Conservation (phyloP, 2,888 invertebrate genomes). For the Cheilosia grossa region DNA sequence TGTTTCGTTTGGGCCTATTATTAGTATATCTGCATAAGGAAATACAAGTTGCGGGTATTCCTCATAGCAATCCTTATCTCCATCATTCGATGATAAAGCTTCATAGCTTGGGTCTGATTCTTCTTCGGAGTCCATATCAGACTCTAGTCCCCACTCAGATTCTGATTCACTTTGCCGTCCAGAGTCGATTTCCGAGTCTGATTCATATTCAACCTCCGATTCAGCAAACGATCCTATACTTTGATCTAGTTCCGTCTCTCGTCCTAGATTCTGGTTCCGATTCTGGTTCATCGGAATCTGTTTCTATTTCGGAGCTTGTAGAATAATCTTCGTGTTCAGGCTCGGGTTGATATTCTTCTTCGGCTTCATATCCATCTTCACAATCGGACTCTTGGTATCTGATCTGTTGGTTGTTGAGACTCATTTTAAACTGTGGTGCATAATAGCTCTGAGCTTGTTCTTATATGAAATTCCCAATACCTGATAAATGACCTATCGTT, state of each 20-base stretch:
- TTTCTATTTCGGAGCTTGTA: background rate
- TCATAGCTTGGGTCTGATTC: background rate
- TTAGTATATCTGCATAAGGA: background rate
- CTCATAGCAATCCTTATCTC: background rate
- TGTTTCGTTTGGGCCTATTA: background rate
- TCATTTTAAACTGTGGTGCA: no score
- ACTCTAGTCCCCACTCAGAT: background rate
- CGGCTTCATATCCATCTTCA: background rate
- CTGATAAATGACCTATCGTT: no score
- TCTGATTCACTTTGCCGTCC: background rate
- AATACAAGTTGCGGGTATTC: background rate
- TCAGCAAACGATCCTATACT: background rate
- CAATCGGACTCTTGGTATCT: background rate
- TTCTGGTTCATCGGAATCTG: background rate
- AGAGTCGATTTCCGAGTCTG: background rate
- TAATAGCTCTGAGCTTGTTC: no score
- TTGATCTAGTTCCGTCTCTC: no score
- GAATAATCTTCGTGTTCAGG: background rate
- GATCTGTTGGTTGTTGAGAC: background rate
- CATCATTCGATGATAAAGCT: background rate
- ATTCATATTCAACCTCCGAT: background rate
- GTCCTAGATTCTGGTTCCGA: background rate
- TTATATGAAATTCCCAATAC: no score
- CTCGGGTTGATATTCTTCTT: background rate
- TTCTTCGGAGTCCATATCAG: background rate